These are phyloP conservation scores for Caenorhabditis plicata DNA, from an alignment of 2,888 invertebrate genomes.

Conservation along the genomic window DNA sequence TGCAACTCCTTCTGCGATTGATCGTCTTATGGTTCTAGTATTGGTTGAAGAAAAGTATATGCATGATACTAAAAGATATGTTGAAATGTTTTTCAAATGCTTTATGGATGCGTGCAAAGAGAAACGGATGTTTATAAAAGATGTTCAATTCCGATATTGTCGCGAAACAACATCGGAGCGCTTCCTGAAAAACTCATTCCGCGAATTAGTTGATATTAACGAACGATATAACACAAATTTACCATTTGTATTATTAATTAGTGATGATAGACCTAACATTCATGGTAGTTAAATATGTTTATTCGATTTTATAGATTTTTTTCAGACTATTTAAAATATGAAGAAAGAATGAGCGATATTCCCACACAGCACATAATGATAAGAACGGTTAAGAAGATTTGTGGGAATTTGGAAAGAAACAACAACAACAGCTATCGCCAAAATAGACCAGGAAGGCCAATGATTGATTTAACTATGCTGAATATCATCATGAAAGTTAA, in stretches of 20 bases:
- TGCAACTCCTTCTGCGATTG: slow-evolving; percentile 9
- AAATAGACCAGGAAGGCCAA: slow-evolving; percentile 3
- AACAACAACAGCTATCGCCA: no score
- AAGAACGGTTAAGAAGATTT: slow-evolving; percentile 17
- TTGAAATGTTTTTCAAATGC: no score
- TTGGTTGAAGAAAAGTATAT: no score
- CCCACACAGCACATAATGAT: slow-evolving; percentile 28
- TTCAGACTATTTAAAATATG: slow-evolving; percentile 33
- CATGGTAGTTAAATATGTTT: slow-evolving; percentile 11
- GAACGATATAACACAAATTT: slow-evolving; percentile 2
- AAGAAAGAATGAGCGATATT: slow-evolving; percentile 28
- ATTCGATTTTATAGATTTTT: not conserved
- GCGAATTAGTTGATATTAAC: slow-evolving; percentile 7
- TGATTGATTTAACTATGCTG: slow-evolving; percentile 18
- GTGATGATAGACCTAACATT: slow-evolving; percentile 26
- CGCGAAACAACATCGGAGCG: slow-evolving; percentile 8
- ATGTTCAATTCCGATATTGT: slow-evolving; percentile 2
- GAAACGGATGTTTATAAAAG: slow-evolving; percentile 13
- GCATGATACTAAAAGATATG: no score
- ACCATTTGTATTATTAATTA: slow-evolving; percentile 22
- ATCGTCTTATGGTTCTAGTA: slow-evolving; percentile 13
- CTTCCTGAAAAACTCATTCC: slow-evolving; percentile 16
- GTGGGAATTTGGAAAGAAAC: slow-evolving; percentile 15
- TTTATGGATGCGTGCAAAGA: slow-evolving; percentile 16
- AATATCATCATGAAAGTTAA: slow-evolving; percentile 36